Evolutionary conservation across 1,140 invertebrate species (phyloP).

Genomic region (Antheraea pernyi): DNA sequence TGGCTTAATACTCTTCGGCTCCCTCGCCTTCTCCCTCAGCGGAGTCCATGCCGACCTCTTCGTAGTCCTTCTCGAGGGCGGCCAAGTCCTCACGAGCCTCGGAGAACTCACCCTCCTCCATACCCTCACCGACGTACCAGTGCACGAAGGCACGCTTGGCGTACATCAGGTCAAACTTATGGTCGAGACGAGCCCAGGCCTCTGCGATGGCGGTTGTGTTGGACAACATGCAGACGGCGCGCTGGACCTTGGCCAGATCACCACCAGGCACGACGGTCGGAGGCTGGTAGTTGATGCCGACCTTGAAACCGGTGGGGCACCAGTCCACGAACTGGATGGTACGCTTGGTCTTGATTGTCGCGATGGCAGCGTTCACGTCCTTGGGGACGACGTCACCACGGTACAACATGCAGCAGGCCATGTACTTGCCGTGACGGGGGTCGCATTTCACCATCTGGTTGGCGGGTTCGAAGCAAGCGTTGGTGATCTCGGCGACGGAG

Average conservation of each 20-base stretch:
- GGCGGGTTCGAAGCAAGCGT: constrained; percentile 92
- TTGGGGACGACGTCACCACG: constrained; percentile 88
- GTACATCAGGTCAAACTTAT: constrained; percentile 94
- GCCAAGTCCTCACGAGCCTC: constrained; percentile 94
- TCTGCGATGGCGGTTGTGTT: constrained; percentile 92
- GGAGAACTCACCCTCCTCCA: constrained; percentile 93
- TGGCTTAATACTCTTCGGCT: constrained; percentile 83
- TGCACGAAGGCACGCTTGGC: constrained; percentile 92
- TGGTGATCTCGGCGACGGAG: constrained; percentile 93
- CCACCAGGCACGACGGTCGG: constrained; percentile 91
- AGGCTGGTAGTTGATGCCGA: constrained; percentile 89
- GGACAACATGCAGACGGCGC: constrained; percentile 87
- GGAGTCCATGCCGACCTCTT: constrained; percentile 89
- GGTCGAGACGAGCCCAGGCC: constrained; percentile 88
- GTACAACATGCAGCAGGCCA: constrained; percentile 92
- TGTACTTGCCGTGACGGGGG: constrained; percentile 93
- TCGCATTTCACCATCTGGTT: constrained; percentile 98
- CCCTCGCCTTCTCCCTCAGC: constrained; percentile 86
- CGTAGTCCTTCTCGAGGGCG: constrained; percentile 93
- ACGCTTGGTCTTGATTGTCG: constrained; percentile 90
- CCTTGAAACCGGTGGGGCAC: constrained; percentile 94
- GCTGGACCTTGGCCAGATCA: constrained; percentile 88
- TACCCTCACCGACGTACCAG: constrained; percentile 93
- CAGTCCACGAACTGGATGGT: constrained; percentile 95
- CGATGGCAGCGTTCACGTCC: constrained; percentile 91